Conservation (phyloP, 2,888 invertebrate genomes). For the Agrypnus murinus region DNA sequence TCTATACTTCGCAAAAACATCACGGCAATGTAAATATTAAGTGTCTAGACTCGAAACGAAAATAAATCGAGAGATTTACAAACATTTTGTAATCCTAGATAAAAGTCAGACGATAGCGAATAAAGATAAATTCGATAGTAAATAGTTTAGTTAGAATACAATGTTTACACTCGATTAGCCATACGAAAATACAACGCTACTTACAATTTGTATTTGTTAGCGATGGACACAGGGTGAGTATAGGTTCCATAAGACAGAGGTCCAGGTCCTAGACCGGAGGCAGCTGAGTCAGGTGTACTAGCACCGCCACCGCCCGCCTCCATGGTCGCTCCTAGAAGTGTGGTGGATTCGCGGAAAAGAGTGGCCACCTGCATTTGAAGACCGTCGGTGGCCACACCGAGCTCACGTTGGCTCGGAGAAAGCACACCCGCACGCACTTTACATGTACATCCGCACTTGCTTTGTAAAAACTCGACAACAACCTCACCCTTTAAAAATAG, state of each 20-base stretch:
- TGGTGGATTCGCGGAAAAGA: slow-evolving; percentile 80
- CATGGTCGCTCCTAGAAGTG: slow-evolving; percentile 79
- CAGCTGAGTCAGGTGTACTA: slow-evolving; percentile 63
- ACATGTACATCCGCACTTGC: slow-evolving; percentile 65
- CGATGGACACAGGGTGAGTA: slow-evolving; percentile 69
- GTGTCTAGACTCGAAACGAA: slow-evolving; percentile 16
- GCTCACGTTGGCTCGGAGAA: slow-evolving; percentile 59
- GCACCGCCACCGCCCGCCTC: slow-evolving; percentile 68
- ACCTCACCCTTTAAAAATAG: slow-evolving; percentile 75
- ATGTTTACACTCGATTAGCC: background rate
- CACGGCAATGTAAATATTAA: background rate
- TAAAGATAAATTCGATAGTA: slow-evolving; percentile 33
- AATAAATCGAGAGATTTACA: slow-evolving; percentile 33
- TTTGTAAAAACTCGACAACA: slow-evolving; percentile 71
- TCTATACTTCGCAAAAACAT: too few relatives aligned
- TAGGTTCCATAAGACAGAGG: slow-evolving; percentile 66
- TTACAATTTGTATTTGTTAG: slow-evolving; percentile 71
- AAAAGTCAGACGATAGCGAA: slow-evolving; percentile 20
- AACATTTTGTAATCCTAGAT: slow-evolving; percentile 38
- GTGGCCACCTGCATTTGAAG: slow-evolving; percentile 79
- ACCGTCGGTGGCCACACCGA: slow-evolving; percentile 64
- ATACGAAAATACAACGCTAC: slow-evolving; percentile 55
- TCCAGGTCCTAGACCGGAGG: slow-evolving; percentile 63
- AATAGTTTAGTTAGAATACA: slow-evolving; percentile 4
- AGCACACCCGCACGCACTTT: slow-evolving; percentile 58